A percentile compares a stretch with the other conserved stretches of the same genome.
phyloP scores from a whole-genome alignment of 2,797 vertebrate genomes.

The Salarias fasciatus region DNA sequence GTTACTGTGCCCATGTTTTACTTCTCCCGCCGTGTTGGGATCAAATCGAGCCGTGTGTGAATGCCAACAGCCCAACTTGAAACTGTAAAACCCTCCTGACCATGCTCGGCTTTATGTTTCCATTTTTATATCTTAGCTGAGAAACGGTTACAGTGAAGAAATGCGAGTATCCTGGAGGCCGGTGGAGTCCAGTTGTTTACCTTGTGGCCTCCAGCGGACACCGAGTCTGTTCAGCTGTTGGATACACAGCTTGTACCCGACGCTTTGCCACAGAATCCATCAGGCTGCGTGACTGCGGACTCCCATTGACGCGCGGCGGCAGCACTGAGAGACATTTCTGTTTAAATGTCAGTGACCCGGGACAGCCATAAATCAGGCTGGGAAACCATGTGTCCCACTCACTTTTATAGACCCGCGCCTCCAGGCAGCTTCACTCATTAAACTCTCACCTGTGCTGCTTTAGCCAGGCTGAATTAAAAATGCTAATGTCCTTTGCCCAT shows the following conservation, averaged over 20 bases:
- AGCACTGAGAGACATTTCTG: not conserved
- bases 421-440: too few species aligned
- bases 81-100: too few species aligned
- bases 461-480: too few species aligned
- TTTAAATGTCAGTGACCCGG: not conserved
- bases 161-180: conserved; percentile 1
- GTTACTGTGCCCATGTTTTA: too few species aligned
- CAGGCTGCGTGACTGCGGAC: conserved; percentile 4
- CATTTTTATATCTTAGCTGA: not conserved
- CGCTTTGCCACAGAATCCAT: conserved; percentile 12
- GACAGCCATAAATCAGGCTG: not conserved
- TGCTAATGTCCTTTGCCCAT: too few species aligned
- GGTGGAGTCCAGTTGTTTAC: conserved; percentile 37
- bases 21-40: too few species aligned
- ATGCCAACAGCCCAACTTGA: too few species aligned
- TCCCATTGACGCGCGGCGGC: not conserved
- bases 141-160: conserved; percentile 19
- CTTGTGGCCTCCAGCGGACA: conserved; percentile 30
- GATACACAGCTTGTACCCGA: conserved; percentile 11
- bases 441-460: too few species aligned
- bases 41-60: too few species aligned
- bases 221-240: conserved; percentile 6
- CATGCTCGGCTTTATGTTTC: not conserved
- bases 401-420: too few species aligned
- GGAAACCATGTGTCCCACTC: not conserved